Conservation (phyloP, 2,888 invertebrate genomes). For the Drosophila kuntzei region DNA sequence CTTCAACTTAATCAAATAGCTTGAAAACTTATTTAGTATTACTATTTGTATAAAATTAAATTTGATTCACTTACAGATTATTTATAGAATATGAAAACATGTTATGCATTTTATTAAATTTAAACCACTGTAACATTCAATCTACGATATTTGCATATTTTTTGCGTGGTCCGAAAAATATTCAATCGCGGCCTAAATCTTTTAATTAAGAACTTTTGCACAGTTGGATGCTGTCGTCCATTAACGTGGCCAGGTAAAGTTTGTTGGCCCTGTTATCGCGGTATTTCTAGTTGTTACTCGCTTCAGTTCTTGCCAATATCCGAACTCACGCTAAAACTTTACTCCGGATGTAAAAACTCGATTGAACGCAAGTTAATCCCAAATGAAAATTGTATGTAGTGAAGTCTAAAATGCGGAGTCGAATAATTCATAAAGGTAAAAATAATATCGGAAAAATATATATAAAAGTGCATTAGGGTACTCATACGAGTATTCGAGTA, state of each 20-base stretch:
- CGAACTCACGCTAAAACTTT: not conserved
- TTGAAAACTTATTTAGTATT: no score
- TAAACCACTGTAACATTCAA: no score
- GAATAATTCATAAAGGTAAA: not conserved
- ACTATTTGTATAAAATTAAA: not conserved
- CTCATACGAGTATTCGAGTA: no score
- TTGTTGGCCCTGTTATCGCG: no score
- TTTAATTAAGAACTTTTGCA: not conserved
- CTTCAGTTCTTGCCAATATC: not conserved
- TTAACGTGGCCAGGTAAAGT: not conserved
- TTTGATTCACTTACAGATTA: no score
- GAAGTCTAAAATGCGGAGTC: not conserved
- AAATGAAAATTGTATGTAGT: not conserved
- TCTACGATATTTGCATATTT: no score
- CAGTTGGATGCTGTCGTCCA: not conserved
- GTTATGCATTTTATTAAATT: no score
- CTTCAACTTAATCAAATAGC: no score
- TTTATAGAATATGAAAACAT: no score
- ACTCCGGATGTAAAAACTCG: not conserved
- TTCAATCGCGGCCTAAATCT: not conserved
- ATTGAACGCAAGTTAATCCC: not conserved
- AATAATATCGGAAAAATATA: no score
- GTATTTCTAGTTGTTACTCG: not conserved
- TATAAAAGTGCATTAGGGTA: no score
- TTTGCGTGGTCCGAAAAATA: not conserved